phyloP scores from a whole-genome alignment of 1,140 invertebrate species.

The Gerris buenoi region DNA sequence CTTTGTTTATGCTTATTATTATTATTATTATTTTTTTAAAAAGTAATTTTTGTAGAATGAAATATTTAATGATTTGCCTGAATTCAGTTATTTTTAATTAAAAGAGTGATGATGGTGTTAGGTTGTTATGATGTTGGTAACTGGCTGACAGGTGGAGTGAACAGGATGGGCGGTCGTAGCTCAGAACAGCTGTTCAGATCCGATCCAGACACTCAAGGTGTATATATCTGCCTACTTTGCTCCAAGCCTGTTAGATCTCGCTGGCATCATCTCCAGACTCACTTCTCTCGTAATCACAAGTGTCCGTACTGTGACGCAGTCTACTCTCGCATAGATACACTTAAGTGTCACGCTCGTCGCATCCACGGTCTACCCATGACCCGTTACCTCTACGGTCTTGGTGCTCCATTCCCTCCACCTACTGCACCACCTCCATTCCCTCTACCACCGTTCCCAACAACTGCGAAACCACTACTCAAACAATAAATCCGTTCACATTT shows the following conservation, averaged over 20 bases:
- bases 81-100: too few species aligned
- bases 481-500: neutral
- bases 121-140: too few species aligned
- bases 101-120: too few species aligned
- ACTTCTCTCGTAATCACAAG: constrained; percentile 56
- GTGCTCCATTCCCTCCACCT: constrained; percentile 1
- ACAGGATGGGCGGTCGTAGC: neutral
- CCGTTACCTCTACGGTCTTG: constrained; percentile 15
- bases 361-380: constrained; percentile 18
- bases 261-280: constrained; percentile 74
- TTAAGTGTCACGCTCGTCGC: constrained; percentile 21
- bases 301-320: constrained; percentile 71
- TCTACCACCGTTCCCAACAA: neutral
- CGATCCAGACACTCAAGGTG: constrained; percentile 17
- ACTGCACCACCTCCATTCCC: neutral
- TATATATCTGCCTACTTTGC: constrained; percentile 48
- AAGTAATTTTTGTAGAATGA: too few species aligned
- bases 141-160: neutral
- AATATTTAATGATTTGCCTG: too few species aligned
- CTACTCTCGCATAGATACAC: constrained; percentile 65
- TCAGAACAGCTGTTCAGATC: constrained; percentile 15
- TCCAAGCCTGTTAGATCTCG: constrained; percentile 70
- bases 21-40: too few species aligned
- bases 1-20: too few species aligned
- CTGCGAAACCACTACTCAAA: neutral